Evolutionary conservation across 2,888 invertebrate species (phyloP).

Genomic region (Busseola fusca): DNA sequence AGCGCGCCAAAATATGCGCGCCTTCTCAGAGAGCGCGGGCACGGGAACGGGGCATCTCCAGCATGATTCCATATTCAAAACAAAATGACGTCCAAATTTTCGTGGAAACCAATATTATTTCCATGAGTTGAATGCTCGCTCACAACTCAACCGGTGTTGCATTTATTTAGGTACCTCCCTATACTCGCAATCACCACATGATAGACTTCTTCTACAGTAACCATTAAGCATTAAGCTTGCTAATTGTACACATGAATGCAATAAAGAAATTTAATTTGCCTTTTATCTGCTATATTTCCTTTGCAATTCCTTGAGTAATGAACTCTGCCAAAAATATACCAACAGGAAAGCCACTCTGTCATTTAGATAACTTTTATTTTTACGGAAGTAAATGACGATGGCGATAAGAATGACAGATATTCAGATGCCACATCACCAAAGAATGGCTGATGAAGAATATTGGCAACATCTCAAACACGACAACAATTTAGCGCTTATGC

Average conservation of each 20-base stretch:
- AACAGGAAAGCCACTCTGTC: background rate
- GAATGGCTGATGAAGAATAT: conserved; percentile 38
- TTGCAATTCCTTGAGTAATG: background rate
- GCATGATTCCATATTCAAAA: conserved; percentile 38
- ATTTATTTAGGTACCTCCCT: background rate
- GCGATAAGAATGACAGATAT: conserved; percentile 18
- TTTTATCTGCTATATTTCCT: background rate
- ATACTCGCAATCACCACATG: background rate
- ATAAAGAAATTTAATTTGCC: too few relatives aligned
- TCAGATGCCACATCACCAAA: conserved; percentile 26
- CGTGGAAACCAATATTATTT: conserved; percentile 15
- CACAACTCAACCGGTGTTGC: background rate
- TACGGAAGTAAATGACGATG: conserved; percentile 17
- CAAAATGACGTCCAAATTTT: conserved; percentile 29
- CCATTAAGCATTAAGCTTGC: background rate
- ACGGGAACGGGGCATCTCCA: conserved; percentile 38
- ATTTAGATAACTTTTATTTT: background rate
- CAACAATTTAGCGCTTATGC: conserved; percentile 28
- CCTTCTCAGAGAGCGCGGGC: conserved; percentile 37
- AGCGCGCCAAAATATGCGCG: conserved; percentile 54
- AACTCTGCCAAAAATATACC: background rate
- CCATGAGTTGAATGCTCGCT: background rate
- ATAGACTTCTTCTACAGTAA: background rate
- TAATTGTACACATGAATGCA: too few relatives aligned
- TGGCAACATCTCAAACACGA: conserved; percentile 56